Base-by-base conservation (phyloP, 2,888 invertebrate genomes). In the Augiades crinisus region DNA sequence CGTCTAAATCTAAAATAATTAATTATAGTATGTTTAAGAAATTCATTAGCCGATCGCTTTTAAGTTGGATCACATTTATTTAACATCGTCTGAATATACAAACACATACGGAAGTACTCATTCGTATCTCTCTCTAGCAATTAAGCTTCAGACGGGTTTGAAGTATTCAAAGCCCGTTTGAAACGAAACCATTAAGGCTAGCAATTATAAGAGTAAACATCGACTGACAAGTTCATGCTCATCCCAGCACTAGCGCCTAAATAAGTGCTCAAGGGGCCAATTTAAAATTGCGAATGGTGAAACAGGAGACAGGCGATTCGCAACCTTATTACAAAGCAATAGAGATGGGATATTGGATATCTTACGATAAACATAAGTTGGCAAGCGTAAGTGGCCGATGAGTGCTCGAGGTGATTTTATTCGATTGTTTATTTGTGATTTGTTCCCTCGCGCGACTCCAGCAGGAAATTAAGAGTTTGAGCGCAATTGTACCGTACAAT, bases 371-470 rank as follows among this genome's bases (percentile, higher is more conserved):
- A 51, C 31, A 24, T 53, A 62, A 54, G 50, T 54, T 61, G 56
- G 62, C 60, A 51, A 59, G 51, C 59, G 64, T 74, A 77, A 78
- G 77, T 81, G 79, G 74, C 75, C 75, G 78, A 78, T 79, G 81
- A 79, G 75, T 77, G 77, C 65, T 70, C 65, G 68, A 68, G 64
- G 72, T 78, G 79, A 81, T 83, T 83, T 83, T 81, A 80, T 83
- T 81, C 78, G 77, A 81, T 81, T 81, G 81, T 82, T 81, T 82
- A 75, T 81, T 78, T 79, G 77, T 76, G 77, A 78, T 79, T 79
- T 72, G 73, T 73, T 64, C 67, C 62, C 57, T 55, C 50, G 51
- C 54, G 57, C 56, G 49, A 61, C 66, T 59, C 57, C 61, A 54
- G 61, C 60, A 65, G 68, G 71, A 69, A 69, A 71, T 71, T 69